phyloP scores from a whole-genome alignment of 2,113 vertebrate genomes.

The Callionymus lyra region DNA sequence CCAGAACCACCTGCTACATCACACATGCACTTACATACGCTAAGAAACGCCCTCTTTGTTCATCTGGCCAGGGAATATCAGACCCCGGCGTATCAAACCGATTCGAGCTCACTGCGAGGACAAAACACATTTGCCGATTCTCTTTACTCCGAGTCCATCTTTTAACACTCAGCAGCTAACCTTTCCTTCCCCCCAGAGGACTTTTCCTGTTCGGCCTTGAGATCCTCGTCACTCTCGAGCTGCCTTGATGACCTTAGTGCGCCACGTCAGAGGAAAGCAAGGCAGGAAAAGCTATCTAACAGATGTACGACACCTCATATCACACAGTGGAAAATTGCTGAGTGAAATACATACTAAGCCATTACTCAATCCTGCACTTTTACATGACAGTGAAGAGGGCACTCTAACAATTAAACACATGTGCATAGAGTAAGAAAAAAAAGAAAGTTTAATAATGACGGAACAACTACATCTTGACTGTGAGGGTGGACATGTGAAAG shows the following conservation, averaged over 20 bases:
- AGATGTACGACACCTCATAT: slow-evolving; percentile 63
- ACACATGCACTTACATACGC: slow-evolving; percentile 8
- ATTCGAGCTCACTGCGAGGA: slow-evolving; percentile 8
- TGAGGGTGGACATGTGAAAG: too few relatives aligned
- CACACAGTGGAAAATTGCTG: slow-evolving; percentile 42
- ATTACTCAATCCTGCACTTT: slow-evolving; percentile 26
- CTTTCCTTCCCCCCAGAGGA: slow-evolving; percentile 3
- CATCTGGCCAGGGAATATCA: slow-evolving; percentile 26
- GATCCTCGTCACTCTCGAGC: slow-evolving; percentile 22
- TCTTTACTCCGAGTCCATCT: slow-evolving; percentile 14
- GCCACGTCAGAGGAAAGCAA: slow-evolving; percentile 11
- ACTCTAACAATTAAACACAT: neutral
- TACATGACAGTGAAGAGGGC: slow-evolving; percentile 1
- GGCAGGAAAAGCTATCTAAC: slow-evolving; percentile 57
- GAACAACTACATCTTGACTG: too few relatives aligned
- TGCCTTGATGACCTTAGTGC: slow-evolving; percentile 44
- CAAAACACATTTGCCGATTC: slow-evolving; percentile 23
- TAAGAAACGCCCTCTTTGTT: slow-evolving; percentile 9
- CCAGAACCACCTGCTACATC: slow-evolving; percentile 43
- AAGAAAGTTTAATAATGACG: too few relatives aligned
- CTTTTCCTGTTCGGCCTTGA: slow-evolving; percentile 15
- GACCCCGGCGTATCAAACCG: slow-evolving; percentile 33
- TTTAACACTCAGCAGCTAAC: slow-evolving; percentile 12
- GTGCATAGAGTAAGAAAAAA: too few relatives aligned
- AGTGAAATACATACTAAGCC: slow-evolving; percentile 51